Conservation (phyloP, 2,113 vertebrate species). For the Cisticola juncidis region DNA sequence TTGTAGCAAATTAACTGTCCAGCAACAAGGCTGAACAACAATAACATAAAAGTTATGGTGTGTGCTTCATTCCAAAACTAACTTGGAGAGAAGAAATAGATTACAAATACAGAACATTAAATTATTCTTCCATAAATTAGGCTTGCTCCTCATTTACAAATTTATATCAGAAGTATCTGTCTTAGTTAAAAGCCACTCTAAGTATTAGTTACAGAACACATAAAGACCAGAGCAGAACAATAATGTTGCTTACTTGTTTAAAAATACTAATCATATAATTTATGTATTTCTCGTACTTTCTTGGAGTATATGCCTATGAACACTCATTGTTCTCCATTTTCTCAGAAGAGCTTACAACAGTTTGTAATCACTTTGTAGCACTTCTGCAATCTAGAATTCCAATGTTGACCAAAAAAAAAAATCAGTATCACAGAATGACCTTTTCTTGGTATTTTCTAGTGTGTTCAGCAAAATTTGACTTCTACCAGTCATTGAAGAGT, state of each 20-base stretch:
- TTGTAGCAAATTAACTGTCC: constrained; percentile 64
- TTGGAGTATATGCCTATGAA: not conserved
- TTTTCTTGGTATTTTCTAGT: not conserved
- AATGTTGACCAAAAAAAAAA: not conserved
- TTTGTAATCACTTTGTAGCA: not conserved
- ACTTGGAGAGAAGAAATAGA: constrained; percentile 52
- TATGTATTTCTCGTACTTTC: not conserved
- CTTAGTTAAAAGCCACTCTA: not conserved
- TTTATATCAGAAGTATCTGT: constrained; percentile 6
- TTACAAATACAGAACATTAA: constrained; percentile 30
- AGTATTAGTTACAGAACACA: not conserved
- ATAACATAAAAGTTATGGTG: constrained; percentile 44
- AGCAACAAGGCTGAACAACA: constrained; percentile 57
- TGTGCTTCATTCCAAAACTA: constrained; percentile 53
- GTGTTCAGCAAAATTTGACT: not conserved
- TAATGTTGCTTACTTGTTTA: not conserved
- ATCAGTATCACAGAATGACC: not conserved
- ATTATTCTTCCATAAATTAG: constrained; percentile 29
- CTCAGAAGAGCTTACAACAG: not conserved
- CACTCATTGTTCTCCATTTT: not conserved
- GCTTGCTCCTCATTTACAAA: constrained; percentile 2
- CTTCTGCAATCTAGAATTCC: not conserved
- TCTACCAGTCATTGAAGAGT: not conserved
- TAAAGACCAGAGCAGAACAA: not conserved
- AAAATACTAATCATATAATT: not conserved